These are phyloP conservation scores for Puma concolor DNA, from an alignment of 2,113 vertebrate species.

Conservation along the genomic window DNA sequence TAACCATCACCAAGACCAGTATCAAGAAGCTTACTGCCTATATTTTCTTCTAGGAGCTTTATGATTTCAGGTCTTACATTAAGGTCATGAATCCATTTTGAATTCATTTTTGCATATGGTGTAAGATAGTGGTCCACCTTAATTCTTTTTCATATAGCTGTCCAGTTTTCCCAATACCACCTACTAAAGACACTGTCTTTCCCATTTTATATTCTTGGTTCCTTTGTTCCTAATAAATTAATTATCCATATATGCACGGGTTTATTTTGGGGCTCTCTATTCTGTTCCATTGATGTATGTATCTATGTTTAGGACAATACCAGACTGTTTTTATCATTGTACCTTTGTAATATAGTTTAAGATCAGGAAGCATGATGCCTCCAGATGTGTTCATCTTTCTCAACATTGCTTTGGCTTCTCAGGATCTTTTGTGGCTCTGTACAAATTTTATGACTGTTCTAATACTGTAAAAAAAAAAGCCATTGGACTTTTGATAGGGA, in stretches of 20 bases:
- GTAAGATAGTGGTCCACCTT: not conserved
- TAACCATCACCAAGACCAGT: not conserved
- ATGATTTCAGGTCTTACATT: not conserved
- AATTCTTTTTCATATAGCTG: not conserved
- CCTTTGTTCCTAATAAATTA: not conserved
- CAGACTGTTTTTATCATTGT: not conserved
- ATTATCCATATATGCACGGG: not conserved
- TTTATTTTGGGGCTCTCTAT: not conserved
- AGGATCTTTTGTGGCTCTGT: not conserved
- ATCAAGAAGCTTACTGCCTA: not conserved
- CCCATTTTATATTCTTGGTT: not conserved
- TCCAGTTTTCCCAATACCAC: not conserved
- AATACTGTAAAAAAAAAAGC: not conserved
- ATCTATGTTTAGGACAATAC: not conserved
- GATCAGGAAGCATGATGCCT: not conserved
- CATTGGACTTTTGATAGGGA: not conserved
- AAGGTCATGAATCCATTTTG: not conserved
- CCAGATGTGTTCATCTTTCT: not conserved
- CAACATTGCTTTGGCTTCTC: not conserved
- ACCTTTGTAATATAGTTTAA: not conserved
- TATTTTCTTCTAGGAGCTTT: not conserved
- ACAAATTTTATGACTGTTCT: not conserved
- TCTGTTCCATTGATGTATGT: not conserved
- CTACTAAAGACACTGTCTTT: not conserved
- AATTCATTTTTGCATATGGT: not conserved